Conservation (phyloP, 2,113 vertebrate genomes). For the Chlamydotis undulata region DNA sequence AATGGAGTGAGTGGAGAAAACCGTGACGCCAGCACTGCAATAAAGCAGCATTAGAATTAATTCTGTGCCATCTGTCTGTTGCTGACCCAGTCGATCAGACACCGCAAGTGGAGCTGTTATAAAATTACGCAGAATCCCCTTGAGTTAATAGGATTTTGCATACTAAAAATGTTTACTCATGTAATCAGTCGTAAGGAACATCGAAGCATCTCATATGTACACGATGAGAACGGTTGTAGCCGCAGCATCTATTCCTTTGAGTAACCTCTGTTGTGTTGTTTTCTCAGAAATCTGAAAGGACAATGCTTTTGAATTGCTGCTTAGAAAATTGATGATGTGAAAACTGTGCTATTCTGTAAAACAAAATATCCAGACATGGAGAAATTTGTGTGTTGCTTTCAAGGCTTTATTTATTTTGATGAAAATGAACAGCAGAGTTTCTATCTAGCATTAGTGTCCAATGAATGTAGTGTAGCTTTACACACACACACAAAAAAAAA, state of each 20-base stretch:
- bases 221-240: background rate
- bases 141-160: conserved; percentile 6
- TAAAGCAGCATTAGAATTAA: background rate
- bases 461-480: background rate
- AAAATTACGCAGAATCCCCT: conserved; percentile 27
- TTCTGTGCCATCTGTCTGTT: conserved; percentile 12
- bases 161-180: background rate
- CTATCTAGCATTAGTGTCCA: background rate
- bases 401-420: background rate
- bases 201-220: background rate
- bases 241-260: background rate
- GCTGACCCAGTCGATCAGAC: background rate
- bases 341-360: background rate
- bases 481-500: background rate
- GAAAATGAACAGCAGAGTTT: background rate
- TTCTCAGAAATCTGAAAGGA: background rate
- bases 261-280: background rate
- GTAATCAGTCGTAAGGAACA: background rate
- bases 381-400: background rate
- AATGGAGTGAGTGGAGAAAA: background rate
- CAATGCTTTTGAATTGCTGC: background rate
- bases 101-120: conserved; percentile 7
- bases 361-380: background rate
- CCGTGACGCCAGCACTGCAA: background rate
- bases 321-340: background rate